phyloP scores from a whole-genome alignment of 2,888 invertebrate species.

The Luperina testacea region DNA sequence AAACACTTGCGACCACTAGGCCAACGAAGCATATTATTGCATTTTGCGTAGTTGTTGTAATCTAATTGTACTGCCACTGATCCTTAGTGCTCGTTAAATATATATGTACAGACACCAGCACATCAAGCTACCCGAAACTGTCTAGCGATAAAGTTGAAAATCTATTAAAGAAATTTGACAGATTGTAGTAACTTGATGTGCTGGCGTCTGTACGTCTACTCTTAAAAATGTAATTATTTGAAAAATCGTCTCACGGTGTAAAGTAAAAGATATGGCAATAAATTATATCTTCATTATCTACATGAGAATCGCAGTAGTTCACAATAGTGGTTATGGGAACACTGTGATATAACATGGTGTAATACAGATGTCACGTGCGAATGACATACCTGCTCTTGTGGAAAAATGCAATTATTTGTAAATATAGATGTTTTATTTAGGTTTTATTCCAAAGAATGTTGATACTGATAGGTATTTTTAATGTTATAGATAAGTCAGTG shows the following conservation, averaged over 20 bases:
- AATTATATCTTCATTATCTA: conserved; percentile 30
- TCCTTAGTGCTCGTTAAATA: background rate
- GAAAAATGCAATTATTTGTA: conserved; percentile 29
- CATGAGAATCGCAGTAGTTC: conserved; percentile 30
- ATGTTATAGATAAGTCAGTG: background rate
- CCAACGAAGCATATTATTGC: background rate
- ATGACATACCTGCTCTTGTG: conserved; percentile 40
- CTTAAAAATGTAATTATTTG: background rate
- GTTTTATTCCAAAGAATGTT: conserved; percentile 16
- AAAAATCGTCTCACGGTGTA: conserved; percentile 23
- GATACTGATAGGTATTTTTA: background rate
- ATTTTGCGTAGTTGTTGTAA: background rate
- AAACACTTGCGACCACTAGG: background rate
- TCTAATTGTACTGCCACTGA: background rate
- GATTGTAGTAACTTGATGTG: no score
- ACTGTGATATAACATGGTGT: conserved; percentile 50
- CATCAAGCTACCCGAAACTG: no score
- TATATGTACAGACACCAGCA: no score
- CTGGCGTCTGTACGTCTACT: no score
- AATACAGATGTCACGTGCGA: conserved; percentile 39
- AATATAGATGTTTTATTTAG: background rate
- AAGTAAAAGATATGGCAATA: conserved; percentile 20
- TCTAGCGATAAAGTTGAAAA: no score
- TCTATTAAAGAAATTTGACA: no score
- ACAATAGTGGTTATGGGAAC: conserved; percentile 47